Percentiles rank a stretch among this genome's conserved stretches.
Conservation (phyloP, 92 coral and sea anemone genomes). For the Palythoa grandis region DNA sequence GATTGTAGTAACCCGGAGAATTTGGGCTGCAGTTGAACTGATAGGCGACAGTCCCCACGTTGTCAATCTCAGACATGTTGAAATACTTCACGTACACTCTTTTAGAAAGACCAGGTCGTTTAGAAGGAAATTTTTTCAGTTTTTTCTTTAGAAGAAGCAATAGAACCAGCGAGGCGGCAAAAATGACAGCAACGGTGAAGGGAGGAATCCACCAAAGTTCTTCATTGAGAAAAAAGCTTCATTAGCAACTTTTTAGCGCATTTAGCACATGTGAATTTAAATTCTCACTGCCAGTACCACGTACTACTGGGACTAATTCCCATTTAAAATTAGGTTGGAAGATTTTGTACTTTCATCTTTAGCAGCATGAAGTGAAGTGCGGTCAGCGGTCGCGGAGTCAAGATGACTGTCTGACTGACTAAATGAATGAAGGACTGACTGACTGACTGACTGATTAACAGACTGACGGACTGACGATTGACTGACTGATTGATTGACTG, state of each 20-base stretch:
- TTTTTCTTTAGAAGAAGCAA: slow-evolving; percentile 5
- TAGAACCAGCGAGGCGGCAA: neutral
- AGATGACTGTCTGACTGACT: too few species aligned
- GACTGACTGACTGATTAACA: neutral
- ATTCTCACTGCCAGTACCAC: neutral
- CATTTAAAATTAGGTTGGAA: too few species aligned
- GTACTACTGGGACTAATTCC: neutral
- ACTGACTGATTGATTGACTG: neutral
- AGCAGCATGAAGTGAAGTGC: too few species aligned
- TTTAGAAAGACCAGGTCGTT: neutral
- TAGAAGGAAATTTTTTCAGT: neutral
- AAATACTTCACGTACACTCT: slow-evolving; percentile 17
- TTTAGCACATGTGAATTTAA: neutral
- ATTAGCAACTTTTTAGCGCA: neutral
- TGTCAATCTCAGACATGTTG: slow-evolving; percentile 24
- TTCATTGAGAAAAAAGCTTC: neutral
- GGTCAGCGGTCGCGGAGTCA: too few species aligned
- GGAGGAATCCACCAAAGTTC: slow-evolving; percentile 29
- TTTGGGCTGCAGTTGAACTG: slow-evolving; percentile 6
- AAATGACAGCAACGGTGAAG: neutral
- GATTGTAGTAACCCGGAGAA: slow-evolving; percentile 11
- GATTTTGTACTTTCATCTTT: too few species aligned
- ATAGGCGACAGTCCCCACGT: neutral
- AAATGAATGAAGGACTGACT: too few species aligned
- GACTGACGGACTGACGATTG: neutral